phyloP scores from a whole-genome alignment of 2,113 vertebrate species.

The Eira barbara region DNA sequence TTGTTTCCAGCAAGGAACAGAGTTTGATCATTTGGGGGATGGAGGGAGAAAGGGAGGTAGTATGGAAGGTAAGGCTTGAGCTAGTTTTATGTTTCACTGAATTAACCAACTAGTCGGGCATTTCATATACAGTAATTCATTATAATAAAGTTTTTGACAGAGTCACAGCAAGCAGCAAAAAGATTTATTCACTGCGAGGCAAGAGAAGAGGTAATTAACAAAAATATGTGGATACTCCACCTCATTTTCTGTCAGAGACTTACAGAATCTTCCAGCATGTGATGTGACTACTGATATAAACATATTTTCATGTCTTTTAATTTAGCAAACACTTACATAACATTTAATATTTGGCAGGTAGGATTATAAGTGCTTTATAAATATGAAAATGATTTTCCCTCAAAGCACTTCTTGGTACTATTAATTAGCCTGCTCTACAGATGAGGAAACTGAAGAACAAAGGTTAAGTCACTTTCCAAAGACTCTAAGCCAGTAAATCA shows the following conservation, averaged over 20 bases:
- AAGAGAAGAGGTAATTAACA: neutral
- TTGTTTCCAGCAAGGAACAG: neutral
- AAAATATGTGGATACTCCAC: neutral
- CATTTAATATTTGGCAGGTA: neutral
- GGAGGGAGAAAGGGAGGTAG: fast-evolving
- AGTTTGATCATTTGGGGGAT: neutral
- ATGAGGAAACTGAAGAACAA: neutral
- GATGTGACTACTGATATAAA: neutral
- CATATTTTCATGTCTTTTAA: neutral
- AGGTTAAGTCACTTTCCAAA: neutral
- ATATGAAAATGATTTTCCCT: neutral
- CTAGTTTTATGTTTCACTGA: neutral
- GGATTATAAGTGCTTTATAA: neutral
- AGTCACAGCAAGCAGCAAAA: neutral
- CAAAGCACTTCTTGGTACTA: fast-evolving
- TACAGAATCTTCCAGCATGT: neutral
- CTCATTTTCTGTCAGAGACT: neutral
- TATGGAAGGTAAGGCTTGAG: neutral
- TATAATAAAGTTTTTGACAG: neutral
- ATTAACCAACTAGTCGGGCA: neutral
- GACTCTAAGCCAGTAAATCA: neutral
- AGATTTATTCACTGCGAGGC: neutral
- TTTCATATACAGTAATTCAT: neutral
- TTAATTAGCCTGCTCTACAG: neutral
- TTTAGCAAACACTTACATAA: neutral